Conservation (phyloP, 1,140 invertebrate genomes). For the Wasmannia auropunctata region DNA sequence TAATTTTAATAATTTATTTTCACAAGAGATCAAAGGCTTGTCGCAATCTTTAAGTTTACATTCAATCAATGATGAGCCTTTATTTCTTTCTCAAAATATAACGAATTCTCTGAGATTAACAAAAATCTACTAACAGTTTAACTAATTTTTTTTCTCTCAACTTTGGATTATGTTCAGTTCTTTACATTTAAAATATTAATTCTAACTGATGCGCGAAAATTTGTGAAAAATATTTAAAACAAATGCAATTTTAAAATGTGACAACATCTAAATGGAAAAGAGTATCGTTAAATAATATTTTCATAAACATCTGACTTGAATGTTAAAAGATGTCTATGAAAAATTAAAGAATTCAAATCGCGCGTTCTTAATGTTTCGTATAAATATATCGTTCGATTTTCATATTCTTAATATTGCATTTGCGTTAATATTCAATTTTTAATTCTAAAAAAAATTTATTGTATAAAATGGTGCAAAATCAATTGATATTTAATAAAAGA, state of each 20-base stretch:
- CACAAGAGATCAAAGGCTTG: neutral
- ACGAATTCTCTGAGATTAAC: neutral
- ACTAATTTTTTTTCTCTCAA: neutral
- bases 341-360: neutral
- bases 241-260: neutral
- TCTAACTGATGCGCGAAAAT: neutral
- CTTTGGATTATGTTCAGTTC: neutral
- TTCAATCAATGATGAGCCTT: neutral
- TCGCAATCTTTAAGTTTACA: neutral
- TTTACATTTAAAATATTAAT: neutral
- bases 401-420: neutral
- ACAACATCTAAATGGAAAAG: neutral
- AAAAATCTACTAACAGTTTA: neutral
- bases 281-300: neutral
- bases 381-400: neutral
- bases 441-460: neutral
- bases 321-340: neutral
- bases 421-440: neutral
- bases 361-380: neutral
- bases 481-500: neutral
- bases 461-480: neutral
- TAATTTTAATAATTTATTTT: neutral
- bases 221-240: neutral
- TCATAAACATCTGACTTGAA: neutral
- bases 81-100: neutral